A percentile compares a stretch with the other conserved stretches of the same genome.
Evolutionary conservation across 37 sponge, comb jelly and placozoan genomes (phyloP).

Genomic region (Diacarnus erythraeanus): DNA sequence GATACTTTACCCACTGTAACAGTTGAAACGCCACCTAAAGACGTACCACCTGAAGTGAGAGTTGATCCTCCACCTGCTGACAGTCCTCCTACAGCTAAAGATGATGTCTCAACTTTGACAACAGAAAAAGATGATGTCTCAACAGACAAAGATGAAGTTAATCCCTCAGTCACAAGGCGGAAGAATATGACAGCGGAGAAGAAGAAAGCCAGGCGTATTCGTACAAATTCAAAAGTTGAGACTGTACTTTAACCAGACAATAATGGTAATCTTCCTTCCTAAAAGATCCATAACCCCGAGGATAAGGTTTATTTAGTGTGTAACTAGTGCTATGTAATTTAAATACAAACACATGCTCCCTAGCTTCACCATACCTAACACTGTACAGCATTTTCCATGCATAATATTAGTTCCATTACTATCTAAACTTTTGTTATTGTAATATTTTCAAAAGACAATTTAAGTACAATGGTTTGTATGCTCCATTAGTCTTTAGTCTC

Average conservation of each 20-base stretch:
- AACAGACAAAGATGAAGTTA: not conserved
- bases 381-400: not conserved
- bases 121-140: not conserved
- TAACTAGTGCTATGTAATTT: not conserved
- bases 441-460: not conserved
- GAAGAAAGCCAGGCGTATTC: slow-evolving; percentile 5
- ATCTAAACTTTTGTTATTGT: not conserved
- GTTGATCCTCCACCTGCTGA: too few species aligned
- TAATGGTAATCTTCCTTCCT: not conserved
- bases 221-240: slow-evolving; percentile 30
- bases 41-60: too few species aligned
- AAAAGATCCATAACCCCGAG: too few species aligned
- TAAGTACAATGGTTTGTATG: not conserved
- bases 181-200: not conserved
- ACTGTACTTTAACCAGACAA: slow-evolving; percentile 4
- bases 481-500: not conserved
- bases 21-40: too few species aligned
- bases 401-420: too few species aligned
- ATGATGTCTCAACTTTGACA: too few species aligned
- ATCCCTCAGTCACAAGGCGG: not conserved
- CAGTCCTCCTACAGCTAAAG: too few species aligned
- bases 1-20: too few species aligned
- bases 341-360: not conserved
- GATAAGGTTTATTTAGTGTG: too few species aligned
- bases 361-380: not conserved